Percentiles rank a stretch among this genome's conserved stretches.
These are phyloP conservation scores for Heliconius nattereri DNA, from an alignment of 1,140 invertebrate species.

Conservation along the genomic window DNA sequence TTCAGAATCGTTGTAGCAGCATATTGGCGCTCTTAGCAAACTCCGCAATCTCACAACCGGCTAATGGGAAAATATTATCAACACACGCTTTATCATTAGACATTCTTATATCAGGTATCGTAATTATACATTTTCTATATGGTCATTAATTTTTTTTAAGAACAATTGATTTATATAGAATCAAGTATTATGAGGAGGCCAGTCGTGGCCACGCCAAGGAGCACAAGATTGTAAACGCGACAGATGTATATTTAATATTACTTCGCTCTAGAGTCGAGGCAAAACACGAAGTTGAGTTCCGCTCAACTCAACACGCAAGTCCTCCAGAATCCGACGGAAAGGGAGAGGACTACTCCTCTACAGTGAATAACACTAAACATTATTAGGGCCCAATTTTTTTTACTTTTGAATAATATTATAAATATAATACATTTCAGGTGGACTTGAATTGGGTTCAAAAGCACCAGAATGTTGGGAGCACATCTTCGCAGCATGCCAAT, in stretches of 20 bases:
- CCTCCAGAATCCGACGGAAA: no score
- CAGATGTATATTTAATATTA: no score
- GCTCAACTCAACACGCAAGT: no score
- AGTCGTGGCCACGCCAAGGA: no score
- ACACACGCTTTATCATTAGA: slow-evolving; percentile 95
- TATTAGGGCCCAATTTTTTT: no score
- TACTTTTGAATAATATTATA: no score
- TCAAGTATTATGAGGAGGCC: slow-evolving; percentile 18
- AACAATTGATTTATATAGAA: not conserved
- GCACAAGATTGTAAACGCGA: no score
- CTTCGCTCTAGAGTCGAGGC: no score
- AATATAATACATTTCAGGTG: slow-evolving; percentile 80
- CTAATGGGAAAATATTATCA: slow-evolving; percentile 88
- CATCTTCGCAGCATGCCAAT: slow-evolving; percentile 94
- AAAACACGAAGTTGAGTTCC: no score
- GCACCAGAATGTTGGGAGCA: slow-evolving; percentile 96
- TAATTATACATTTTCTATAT: not conserved
- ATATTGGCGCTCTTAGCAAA: slow-evolving; percentile 90
- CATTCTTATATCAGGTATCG: slow-evolving; percentile 85
- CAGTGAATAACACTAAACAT: no score
- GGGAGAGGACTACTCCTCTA: no score
- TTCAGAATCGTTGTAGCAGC: slow-evolving; percentile 92
- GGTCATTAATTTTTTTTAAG: not conserved
- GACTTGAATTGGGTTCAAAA: slow-evolving; percentile 94
- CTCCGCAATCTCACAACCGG: slow-evolving; percentile 87